phyloP scores from a whole-genome alignment of 2,888 invertebrate genomes.

The Parnassius smintheus region DNA sequence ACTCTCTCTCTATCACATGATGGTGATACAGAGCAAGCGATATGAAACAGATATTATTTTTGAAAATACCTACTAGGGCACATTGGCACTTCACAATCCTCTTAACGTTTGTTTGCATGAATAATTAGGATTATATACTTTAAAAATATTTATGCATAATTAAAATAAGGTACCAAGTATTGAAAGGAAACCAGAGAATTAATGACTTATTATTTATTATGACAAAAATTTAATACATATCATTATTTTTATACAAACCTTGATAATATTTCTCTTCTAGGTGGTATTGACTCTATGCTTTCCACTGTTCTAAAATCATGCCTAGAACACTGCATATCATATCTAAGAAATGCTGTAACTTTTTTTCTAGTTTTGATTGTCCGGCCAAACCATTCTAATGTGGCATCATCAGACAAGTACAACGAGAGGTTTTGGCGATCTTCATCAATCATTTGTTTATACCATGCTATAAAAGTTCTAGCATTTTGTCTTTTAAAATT shows the following conservation, averaged over 20 bases:
- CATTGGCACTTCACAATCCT: no score
- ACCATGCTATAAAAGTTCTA: constrained; percentile 69
- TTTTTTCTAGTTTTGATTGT: constrained; percentile 81
- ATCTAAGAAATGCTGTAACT: constrained; percentile 79
- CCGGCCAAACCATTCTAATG: constrained; percentile 84
- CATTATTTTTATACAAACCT: constrained; percentile 49
- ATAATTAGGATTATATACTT: no score
- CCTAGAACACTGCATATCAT: constrained; percentile 74
- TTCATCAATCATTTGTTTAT: constrained; percentile 73
- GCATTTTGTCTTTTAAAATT: constrained; percentile 55
- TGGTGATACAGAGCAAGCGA: no score
- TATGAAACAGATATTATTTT: no score
- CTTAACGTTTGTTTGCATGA: background rate
- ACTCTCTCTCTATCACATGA: no score
- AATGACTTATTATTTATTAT: constrained; percentile 18
- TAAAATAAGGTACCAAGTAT: background rate
- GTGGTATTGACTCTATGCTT: constrained; percentile 60
- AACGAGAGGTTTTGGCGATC: constrained; percentile 69
- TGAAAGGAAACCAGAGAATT: constrained; percentile 18
- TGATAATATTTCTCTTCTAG: constrained; percentile 46
- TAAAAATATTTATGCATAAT: no score
- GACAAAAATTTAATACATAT: background rate
- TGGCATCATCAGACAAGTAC: constrained; percentile 74
- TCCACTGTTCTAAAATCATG: constrained; percentile 75
- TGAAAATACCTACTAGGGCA: no score